These are phyloP conservation scores for Lophura nycthemera DNA, from an alignment of 2,113 vertebrate genomes.

Conservation along the genomic window DNA sequence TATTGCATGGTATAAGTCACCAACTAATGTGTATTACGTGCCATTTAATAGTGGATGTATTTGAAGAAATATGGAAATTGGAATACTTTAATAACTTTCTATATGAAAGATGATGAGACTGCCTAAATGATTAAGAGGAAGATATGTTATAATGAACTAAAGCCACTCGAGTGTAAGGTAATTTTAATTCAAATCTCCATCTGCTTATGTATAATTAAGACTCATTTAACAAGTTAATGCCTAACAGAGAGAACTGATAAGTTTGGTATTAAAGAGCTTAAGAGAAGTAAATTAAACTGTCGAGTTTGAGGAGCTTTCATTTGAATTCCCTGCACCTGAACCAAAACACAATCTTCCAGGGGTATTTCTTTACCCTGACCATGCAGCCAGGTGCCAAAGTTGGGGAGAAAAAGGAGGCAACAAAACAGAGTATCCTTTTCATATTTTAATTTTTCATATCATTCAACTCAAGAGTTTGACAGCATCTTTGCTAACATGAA, in stretches of 20 bases:
- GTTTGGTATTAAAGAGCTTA: slow-evolving; percentile 82
- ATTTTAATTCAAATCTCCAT: slow-evolving; percentile 96
- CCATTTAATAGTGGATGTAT: slow-evolving; percentile 83
- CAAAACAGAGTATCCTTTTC: slow-evolving; percentile 8
- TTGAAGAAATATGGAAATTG: slow-evolving; percentile 86
- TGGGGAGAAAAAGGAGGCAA: neutral
- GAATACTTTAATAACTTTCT: slow-evolving; percentile 86
- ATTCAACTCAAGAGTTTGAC: slow-evolving; percentile 48
- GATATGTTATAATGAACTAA: slow-evolving; percentile 93
- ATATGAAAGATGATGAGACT: slow-evolving; percentile 86
- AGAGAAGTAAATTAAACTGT: slow-evolving; percentile 85
- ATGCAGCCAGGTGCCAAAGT: slow-evolving; percentile 26
- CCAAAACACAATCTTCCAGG: slow-evolving; percentile 66
- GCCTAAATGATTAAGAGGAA: slow-evolving; percentile 90
- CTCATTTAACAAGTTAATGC: slow-evolving; percentile 91
- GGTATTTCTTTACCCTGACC: slow-evolving; percentile 64
- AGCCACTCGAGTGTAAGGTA: slow-evolving; percentile 89
- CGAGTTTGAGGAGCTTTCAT: slow-evolving; percentile 77
- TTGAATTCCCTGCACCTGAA: slow-evolving; percentile 80
- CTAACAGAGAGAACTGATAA: slow-evolving; percentile 85
- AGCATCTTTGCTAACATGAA: slow-evolving; percentile 73
- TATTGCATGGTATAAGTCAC: slow-evolving; percentile 77
- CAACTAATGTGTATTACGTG: slow-evolving; percentile 80
- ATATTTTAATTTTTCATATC: slow-evolving; percentile 73
- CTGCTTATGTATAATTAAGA: slow-evolving; percentile 92